Conservation (phyloP, 2,888 invertebrate genomes). For the Sinodicranocentrus sp. region DNA sequence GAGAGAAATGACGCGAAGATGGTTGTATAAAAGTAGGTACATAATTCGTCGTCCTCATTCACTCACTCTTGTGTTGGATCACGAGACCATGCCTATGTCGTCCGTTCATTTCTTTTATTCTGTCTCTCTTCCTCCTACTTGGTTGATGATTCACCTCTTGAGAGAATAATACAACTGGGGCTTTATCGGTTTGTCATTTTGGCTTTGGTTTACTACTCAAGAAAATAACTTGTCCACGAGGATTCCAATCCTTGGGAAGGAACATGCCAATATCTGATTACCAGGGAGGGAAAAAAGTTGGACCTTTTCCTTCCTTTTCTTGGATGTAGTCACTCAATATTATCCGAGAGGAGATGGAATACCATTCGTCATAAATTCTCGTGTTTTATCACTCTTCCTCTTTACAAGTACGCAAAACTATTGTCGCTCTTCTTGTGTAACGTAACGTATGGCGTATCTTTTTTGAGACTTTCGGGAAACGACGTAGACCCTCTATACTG, state of each 20-base stretch:
- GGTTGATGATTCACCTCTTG: constrained; percentile 66
- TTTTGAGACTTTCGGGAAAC: constrained; percentile 2
- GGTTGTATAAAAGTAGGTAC: not conserved
- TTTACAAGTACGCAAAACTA: constrained; percentile 8
- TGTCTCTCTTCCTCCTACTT: constrained; percentile 19
- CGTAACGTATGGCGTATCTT: constrained; percentile 16
- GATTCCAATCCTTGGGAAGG: constrained; percentile 46
- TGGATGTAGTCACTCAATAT: constrained; percentile 50
- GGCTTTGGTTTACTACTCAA: constrained; percentile 67
- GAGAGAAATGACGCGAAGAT: constrained; percentile 32
- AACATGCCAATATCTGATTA: constrained; percentile 69
- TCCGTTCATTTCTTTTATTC: constrained; percentile 49
- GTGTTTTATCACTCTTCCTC: constrained; percentile 59
- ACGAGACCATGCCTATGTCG: constrained; percentile 32
- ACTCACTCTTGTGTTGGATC: constrained; percentile 22
- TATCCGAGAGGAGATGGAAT: constrained; percentile 54
- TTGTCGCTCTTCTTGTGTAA: not conserved
- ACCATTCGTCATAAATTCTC: constrained; percentile 63
- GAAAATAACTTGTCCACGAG: constrained; percentile 60
- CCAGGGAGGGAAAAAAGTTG: constrained; percentile 39
- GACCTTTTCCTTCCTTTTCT: constrained; percentile 53
- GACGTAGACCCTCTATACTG: not conserved
- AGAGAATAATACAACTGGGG: constrained; percentile 60
- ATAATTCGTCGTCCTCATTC: not conserved
- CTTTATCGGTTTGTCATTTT: constrained; percentile 70